These are phyloP conservation scores for Pterocles gutturalis DNA, from an alignment of 2,113 vertebrate species.

Conservation along the genomic window DNA sequence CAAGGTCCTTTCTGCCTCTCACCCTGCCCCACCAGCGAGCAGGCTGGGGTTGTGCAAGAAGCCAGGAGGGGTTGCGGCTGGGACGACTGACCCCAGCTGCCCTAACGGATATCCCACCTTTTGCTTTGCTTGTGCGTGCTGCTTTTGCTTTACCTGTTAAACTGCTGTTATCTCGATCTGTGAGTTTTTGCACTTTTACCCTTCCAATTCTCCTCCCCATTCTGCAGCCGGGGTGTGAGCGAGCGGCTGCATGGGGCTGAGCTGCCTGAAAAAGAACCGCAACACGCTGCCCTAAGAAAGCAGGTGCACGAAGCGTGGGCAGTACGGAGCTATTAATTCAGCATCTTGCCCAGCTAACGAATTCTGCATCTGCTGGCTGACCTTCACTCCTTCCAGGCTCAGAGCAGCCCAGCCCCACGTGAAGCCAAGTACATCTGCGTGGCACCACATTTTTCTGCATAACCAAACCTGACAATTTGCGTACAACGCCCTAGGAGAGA, in stretches of 20 bases:
- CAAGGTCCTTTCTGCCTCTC: not conserved
- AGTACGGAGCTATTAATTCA: not conserved
- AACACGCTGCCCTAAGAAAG: not conserved
- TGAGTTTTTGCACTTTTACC: not conserved
- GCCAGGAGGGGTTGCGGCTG: no score
- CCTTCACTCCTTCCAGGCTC: not conserved
- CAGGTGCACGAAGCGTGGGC: fast-evolving
- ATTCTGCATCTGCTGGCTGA: not conserved
- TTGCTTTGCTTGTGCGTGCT: fast-evolving
- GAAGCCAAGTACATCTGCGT: not conserved
- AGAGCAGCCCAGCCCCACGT: not conserved
- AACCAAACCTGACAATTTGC: fast-evolving
- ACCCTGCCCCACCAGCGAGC: fast-evolving
- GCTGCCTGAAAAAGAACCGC: not conserved
- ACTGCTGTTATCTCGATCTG: not conserved
- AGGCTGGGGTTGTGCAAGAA: not conserved
- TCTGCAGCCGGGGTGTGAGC: fast-evolving
- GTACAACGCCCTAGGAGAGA: not conserved
- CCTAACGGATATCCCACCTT: no score
- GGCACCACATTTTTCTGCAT: fast-evolving
- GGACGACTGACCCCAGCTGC: no score
- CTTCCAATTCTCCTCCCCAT: not conserved
- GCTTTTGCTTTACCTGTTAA: not conserved
- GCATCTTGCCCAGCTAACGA: not conserved
- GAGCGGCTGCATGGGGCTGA: fast-evolving